Evolutionary conservation across 2,888 invertebrate species (phyloP).

Genomic region (Leptarthrus brevirostris): DNA sequence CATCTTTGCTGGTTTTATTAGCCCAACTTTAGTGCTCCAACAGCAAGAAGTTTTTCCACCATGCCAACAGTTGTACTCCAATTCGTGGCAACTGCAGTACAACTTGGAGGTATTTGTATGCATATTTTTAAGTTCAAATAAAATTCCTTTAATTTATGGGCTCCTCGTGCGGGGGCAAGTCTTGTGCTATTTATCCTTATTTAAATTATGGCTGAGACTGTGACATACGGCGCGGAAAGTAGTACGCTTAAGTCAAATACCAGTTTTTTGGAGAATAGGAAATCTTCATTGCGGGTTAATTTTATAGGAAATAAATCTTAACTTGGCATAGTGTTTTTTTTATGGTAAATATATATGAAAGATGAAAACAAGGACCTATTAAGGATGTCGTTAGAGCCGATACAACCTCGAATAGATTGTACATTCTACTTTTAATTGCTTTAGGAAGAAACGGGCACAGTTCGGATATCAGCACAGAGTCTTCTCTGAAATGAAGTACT

Average conservation of each 20-base stretch:
- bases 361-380: too few relatives aligned
- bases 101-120: slow-evolving; percentile 28
- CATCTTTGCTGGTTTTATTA: slow-evolving; percentile 1
- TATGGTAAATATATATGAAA: too few relatives aligned
- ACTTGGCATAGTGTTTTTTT: too few relatives aligned
- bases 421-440: too few relatives aligned
- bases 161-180: slow-evolving; percentile 6
- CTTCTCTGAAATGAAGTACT: too few relatives aligned
- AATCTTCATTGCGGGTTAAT: background rate
- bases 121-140: slow-evolving; percentile 36
- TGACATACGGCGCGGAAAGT: background rate
- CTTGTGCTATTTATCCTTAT: slow-evolving; percentile 9
- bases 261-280: background rate
- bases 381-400: too few relatives aligned
- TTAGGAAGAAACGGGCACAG: too few relatives aligned
- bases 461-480: too few relatives aligned
- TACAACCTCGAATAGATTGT: too few relatives aligned
- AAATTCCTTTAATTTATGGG: slow-evolving; percentile 30
- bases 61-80: background rate
- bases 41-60: slow-evolving; percentile 6
- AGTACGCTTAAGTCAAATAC: background rate
- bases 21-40: too few relatives aligned
- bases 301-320: background rate
- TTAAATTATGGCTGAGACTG: slow-evolving; percentile 1
- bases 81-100: slow-evolving; percentile 1